Base-by-base conservation (phyloP, 2,797 vertebrate genomes). In the Lemur catta region DNA sequence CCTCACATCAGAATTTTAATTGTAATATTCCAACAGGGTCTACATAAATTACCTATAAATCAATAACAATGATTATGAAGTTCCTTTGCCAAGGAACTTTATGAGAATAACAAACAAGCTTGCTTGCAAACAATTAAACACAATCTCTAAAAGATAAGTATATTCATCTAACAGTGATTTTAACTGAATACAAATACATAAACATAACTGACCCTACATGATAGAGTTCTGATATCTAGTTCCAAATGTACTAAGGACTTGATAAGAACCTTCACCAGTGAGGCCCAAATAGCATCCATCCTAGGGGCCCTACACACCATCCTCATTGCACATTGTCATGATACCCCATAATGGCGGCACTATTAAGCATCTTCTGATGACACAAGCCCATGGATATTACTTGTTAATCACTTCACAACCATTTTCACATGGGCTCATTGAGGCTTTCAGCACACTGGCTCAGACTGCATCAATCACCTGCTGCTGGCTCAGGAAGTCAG, bases 11-110 rank as follows among this genome's bases (percentile, higher is more conserved):
- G 24, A 80, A 93, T 96, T 96, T 69, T 93, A 1, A 94, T 65
- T 92, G 9, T 74, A 92, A 65, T 81, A 95, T 57, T 91, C 41
- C 50, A 84, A 78, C 7, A 46, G 20, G 14, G 8, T 92, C 33
- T 88, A 80, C 30, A 57, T 22, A 81, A 78, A 81, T 79, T 46
- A 93, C 59, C 86, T 61, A 84, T 69, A 94, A 94, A 96, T 89
- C 89, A 96, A 78, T 75, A 96, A 61, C 41, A 92, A 38, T 69
- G 35, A 13, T 76, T 59, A 79, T 7, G 74, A 20, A 7, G 1
- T 84, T 59, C 12, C 30, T 89, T 84, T 59, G 67, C 41, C 18
- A 38, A 57, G 1, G 5, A 12, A 67, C 38, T 93, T 87, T 22
- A 75, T 71, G 50, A 93, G 89, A 94, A 72, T 63, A 61, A 59